These are phyloP conservation scores for Calycopis cecrops DNA, from an alignment of 1,140 invertebrate genomes.

Conservation along the genomic window DNA sequence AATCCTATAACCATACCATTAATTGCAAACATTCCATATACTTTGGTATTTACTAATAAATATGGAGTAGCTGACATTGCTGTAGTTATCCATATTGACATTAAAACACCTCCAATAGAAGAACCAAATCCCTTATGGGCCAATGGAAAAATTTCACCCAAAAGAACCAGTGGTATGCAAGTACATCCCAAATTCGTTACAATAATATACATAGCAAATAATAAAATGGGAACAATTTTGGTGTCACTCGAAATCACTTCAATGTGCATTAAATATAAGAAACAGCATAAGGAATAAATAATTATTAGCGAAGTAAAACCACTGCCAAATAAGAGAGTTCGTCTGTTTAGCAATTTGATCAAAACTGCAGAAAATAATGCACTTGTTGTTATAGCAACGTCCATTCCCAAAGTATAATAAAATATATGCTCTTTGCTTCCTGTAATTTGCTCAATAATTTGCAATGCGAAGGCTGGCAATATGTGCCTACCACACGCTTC, in stretches of 20 bases:
- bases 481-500: conserved; percentile 53
- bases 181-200: conserved; percentile 3
- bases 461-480: conserved; percentile 51
- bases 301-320: background rate
- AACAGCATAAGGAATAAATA: background rate
- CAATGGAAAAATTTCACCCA: conserved; percentile 7
- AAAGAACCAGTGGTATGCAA: background rate
- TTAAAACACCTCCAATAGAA: conserved; percentile 31
- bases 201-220: conserved; percentile 2
- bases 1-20: conserved; percentile 35
- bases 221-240: background rate
- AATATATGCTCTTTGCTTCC: background rate
- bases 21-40: conserved; percentile 48
- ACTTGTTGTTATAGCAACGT: conserved; percentile 1
- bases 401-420: conserved; percentile 7
- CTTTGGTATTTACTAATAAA: conserved; percentile 37
- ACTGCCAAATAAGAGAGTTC: conserved; percentile 2
- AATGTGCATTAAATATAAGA: background rate
- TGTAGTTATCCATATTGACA: conserved; percentile 36
- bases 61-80: conserved; percentile 46
- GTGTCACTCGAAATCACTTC: background rate
- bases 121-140: conserved; percentile 27
- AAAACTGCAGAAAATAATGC: background rate
- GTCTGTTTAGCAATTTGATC: conserved; percentile 1
- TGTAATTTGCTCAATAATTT: conserved; percentile 27